Evolutionary conservation across 2,888 invertebrate genomes (phyloP).

Genomic region (Meliscaeva auricollis): DNA sequence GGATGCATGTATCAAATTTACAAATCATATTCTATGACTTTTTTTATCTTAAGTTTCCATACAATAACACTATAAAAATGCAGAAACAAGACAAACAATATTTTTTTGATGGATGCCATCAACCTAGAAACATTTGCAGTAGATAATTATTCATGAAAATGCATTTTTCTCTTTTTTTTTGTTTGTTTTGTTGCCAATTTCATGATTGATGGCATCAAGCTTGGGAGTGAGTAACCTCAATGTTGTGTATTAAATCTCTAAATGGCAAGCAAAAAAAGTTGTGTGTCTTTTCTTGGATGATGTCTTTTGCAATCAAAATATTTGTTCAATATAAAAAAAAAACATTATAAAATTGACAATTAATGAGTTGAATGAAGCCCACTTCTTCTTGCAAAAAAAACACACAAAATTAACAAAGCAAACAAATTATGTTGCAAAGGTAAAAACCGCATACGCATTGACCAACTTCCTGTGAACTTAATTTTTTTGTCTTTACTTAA

Average conservation of each 20-base stretch:
- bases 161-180: not conserved
- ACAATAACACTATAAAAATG: not conserved
- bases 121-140: conserved; percentile 59
- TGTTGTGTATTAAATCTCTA: conserved; percentile 12
- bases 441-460: conserved; percentile 69
- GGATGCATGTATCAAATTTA: conserved; percentile 58
- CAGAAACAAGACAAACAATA: conserved; percentile 45
- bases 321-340: conserved; percentile 24
- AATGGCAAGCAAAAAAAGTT: conserved; percentile 18
- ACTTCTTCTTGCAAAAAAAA: conserved; percentile 43
- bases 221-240: conserved; percentile 45
- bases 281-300: not conserved
- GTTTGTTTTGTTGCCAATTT: conserved; percentile 22
- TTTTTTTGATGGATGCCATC: conserved; percentile 54
- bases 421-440: conserved; percentile 36
- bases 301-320: conserved; percentile 50
- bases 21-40: conserved; percentile 41
- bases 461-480: conserved; percentile 73
- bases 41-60: not conserved
- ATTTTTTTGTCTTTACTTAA: conserved; percentile 5
- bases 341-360: conserved; percentile 52
- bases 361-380: conserved; percentile 65
- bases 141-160: conserved; percentile 42
- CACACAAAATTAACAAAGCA: not conserved
- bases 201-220: conserved; percentile 64